These are phyloP conservation scores for Homarus americanus DNA, from an alignment of 1,140 invertebrate genomes.

Conservation along the genomic window DNA sequence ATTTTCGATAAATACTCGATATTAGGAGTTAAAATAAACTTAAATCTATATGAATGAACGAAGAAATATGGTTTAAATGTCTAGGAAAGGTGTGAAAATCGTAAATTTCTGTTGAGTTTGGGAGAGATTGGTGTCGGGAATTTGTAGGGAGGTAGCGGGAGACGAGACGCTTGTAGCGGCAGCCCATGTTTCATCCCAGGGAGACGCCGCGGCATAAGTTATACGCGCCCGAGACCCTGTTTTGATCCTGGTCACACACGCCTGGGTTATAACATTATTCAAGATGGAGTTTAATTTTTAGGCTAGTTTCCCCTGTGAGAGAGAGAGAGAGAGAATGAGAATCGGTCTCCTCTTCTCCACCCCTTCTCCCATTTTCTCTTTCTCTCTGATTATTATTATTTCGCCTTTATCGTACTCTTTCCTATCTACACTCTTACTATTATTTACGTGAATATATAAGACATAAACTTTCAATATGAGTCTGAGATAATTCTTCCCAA, in stretches of 20 bases:
- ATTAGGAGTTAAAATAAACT: too few species aligned
- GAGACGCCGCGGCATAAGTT: constrained; percentile 48
- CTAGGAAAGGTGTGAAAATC: neutral
- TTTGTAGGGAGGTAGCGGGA: constrained; percentile 45
- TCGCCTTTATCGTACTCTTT: neutral
- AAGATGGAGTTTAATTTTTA: neutral
- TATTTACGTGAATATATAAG: too few species aligned
- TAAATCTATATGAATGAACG: too few species aligned
- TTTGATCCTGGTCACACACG: constrained; percentile 40
- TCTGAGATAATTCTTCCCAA: too few species aligned
- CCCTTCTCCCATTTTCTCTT: neutral
- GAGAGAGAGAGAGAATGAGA: too few species aligned
- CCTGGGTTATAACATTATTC: constrained; percentile 30
- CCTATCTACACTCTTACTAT: too few species aligned
- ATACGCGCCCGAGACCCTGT: constrained; percentile 22
- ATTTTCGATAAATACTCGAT: too few species aligned
- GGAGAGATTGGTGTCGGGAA: neutral
- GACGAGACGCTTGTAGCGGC: constrained; percentile 5
- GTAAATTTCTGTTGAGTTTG: constrained; percentile 31
- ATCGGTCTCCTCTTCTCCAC: too few species aligned
- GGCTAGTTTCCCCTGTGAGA: neutral
- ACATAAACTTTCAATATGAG: too few species aligned
- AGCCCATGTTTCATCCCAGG: constrained; percentile 48
- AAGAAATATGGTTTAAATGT: neutral
- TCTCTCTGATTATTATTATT: neutral